A percentile compares a stretch with the other conserved stretches of the same genome.
Evolutionary conservation across 2,888 invertebrate genomes (phyloP).

Genomic region (Dicycla oo): DNA sequence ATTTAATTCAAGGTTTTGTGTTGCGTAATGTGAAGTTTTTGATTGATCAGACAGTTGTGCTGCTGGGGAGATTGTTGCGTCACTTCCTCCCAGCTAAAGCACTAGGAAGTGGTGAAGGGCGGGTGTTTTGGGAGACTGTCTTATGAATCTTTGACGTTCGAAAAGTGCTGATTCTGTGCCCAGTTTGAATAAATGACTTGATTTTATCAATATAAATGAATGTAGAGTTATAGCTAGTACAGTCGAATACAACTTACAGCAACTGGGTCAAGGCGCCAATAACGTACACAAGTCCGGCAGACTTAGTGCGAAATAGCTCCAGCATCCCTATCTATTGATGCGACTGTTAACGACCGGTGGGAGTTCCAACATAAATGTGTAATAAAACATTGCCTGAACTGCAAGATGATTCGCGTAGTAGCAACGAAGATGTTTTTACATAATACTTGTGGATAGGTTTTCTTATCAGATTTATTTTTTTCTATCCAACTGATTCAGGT

Average conservation of each 20-base stretch:
- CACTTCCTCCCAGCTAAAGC: too few relatives aligned
- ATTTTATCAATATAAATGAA: neutral
- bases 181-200: too few relatives aligned
- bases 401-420: neutral
- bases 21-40: too few relatives aligned
- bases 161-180: too few relatives aligned
- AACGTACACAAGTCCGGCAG: slow-evolving; percentile 34
- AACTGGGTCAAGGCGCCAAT: slow-evolving; percentile 58
- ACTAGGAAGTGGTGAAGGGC: too few relatives aligned
- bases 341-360: slow-evolving; percentile 32
- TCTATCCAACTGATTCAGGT: neutral
- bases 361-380: slow-evolving; percentile 36
- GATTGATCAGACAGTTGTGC: too few relatives aligned
- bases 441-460: neutral
- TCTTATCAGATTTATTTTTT: too few relatives aligned
- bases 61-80: too few relatives aligned
- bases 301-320: slow-evolving; percentile 34
- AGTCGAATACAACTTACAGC: slow-evolving; percentile 11
- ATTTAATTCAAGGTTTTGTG: too few relatives aligned
- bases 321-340: slow-evolving; percentile 42
- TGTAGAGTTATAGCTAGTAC: slow-evolving; percentile 16
- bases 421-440: neutral
- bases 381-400: slow-evolving; percentile 24
- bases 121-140: too few relatives aligned
- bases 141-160: too few relatives aligned